A percentile compares a stretch with the other conserved stretches of the same genome.
phyloP scores from a whole-genome alignment of 1,140 invertebrate genomes.

The Andrena cerasifolii region DNA sequence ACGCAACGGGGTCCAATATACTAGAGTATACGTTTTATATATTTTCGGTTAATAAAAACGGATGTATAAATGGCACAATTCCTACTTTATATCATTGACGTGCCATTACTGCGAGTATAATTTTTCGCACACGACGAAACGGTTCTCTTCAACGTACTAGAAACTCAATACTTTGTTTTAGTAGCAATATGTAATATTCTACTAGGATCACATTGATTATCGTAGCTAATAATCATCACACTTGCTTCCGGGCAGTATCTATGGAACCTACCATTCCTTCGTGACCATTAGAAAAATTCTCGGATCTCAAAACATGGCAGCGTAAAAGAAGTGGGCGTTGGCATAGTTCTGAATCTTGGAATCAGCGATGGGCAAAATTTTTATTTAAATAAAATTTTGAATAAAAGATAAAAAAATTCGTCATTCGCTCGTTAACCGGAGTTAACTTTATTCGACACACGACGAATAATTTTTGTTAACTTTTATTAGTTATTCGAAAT shows the following conservation, averaged over 20 bases:
- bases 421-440: no score
- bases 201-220: conserved; percentile 58
- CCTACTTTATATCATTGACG: neutral
- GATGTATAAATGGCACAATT: conserved; percentile 28
- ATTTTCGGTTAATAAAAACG: conserved; percentile 11
- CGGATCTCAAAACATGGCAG: conserved; percentile 18
- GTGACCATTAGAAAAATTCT: neutral
- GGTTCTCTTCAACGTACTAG: conserved; percentile 32
- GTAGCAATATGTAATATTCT: conserved; percentile 40
- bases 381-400: no score
- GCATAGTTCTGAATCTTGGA: neutral
- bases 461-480: no score
- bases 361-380: no score
- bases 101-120: conserved; percentile 3
- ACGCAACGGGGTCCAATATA: conserved; percentile 12
- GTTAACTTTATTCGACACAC: no score
- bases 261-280: neutral
- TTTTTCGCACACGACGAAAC: conserved; percentile 19
- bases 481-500: no score
- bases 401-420: no score
- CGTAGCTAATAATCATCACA: conserved; percentile 43
- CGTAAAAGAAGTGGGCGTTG: conserved; percentile 8
- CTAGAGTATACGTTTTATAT: conserved; percentile 4
- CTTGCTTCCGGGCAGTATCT: conserved; percentile 24
- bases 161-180: conserved; percentile 43